Conservation (phyloP, 2,113 vertebrate genomes). For the Columba janthina region DNA sequence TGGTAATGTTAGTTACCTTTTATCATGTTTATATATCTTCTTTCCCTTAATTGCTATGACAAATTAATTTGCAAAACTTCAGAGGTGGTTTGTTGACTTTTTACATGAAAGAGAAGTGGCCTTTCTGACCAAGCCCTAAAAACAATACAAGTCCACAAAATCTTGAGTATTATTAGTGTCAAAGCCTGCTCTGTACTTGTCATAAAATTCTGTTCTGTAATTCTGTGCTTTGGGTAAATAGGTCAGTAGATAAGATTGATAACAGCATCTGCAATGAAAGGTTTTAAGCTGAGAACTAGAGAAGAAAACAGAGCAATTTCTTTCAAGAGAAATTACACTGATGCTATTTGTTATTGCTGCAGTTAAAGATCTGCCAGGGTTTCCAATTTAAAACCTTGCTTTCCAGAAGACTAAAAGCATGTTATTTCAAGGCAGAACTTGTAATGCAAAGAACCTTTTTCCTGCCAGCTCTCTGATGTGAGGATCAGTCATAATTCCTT, state of each 20-base stretch:
- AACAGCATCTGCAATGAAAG: slow-evolving; percentile 20
- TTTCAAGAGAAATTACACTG: slow-evolving; percentile 37
- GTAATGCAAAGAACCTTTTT: background rate
- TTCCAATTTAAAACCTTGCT: slow-evolving; percentile 17
- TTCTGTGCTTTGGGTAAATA: slow-evolving; percentile 49
- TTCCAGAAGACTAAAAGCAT: background rate
- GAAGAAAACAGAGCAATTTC: slow-evolving; percentile 8
- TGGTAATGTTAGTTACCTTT: background rate
- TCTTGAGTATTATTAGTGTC: background rate
- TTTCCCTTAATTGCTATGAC: slow-evolving; percentile 31
- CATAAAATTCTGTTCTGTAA: slow-evolving; percentile 33
- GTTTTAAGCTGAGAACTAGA: slow-evolving; percentile 34
- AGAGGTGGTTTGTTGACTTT: background rate
- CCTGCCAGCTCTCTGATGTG: background rate
- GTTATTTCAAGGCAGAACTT: background rate
- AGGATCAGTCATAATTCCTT: background rate
- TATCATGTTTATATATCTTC: background rate
- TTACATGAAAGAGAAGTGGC: background rate
- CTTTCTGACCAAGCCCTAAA: slow-evolving; percentile 11
- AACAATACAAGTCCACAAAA: background rate
- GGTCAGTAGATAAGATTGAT: slow-evolving; percentile 59
- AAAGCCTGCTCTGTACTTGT: background rate
- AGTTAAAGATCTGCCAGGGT: background rate
- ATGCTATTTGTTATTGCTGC: background rate
- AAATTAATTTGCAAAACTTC: slow-evolving; percentile 37